Base-by-base conservation (phyloP, 2,888 invertebrate genomes). In the Hesperia comma region DNA sequence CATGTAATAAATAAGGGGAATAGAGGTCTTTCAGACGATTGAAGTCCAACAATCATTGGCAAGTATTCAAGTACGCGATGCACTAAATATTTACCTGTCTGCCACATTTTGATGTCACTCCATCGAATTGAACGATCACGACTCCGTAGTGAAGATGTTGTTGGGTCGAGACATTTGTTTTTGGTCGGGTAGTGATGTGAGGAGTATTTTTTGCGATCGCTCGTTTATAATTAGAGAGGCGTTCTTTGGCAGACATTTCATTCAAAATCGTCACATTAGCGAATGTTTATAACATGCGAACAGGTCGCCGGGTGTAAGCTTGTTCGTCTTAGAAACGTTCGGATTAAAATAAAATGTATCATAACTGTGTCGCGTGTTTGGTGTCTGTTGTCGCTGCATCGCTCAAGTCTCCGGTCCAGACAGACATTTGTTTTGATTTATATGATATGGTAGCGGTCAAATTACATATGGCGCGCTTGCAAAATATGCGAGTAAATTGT, bases 61-160 rank as follows among this genome's bases (percentile, higher is more conserved):
- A 87, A 75, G 74, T 69, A 75, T 86, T 90, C 90, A 90, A 90
- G 90, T 86, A 85, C 88, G 83, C 79, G 79, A 77, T 84, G 87
- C 83, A 85, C 87, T 84, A 85, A 87, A 87, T 88, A 86, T 90
- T 90, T 88, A 90, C 89, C 89, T 90, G 88, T 80, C 80, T 79
- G 80, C 79, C 78, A 79, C 79, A 79, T 85, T 67, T 86, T 75
- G 75, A 78, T 81, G 81, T 83, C 79, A 83, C 75, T 77, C 79
- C 69, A 71, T 76, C 74, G 73, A 82, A 78, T 82, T 80, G 76
- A 75, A 72, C 76, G 78, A 76, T 78, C 73, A 68, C 67, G 69
- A 68, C 69, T 68, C 69, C 68, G 60, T 72, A 63, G 75, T 73
- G 62, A 68, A 71, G 74, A 72, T 68, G 69, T 71, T 72, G 76